These are phyloP conservation scores for Desmophyllum pertusum DNA, from an alignment of 92 coral and sea anemone genomes.

Conservation along the genomic window DNA sequence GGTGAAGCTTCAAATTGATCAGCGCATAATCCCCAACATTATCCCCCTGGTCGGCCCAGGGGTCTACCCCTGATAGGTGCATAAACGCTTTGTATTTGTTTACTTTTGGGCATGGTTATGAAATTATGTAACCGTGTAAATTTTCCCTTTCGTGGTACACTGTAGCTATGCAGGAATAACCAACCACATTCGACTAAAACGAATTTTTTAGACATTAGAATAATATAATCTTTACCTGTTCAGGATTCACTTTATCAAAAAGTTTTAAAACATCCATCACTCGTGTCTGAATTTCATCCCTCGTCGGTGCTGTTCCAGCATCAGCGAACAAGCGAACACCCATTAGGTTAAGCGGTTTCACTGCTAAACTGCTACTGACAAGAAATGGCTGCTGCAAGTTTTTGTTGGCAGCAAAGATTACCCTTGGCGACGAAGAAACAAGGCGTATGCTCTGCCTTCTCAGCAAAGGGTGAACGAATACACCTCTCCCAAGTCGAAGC, in stretches of 20 bases:
- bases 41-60: no score
- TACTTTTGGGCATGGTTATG: no score
- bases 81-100: no score
- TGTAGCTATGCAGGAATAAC: neutral
- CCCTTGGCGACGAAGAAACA: slow-evolving; percentile 75
- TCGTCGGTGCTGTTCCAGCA: slow-evolving; percentile 68
- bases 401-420: slow-evolving; percentile 71
- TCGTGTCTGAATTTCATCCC: slow-evolving; percentile 85
- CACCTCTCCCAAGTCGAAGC: slow-evolving; percentile 74
- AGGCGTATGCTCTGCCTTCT: slow-evolving; percentile 76
- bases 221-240: slow-evolving; percentile 62
- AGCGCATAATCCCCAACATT: no score
- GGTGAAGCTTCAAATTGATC: no score
- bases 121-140: no score
- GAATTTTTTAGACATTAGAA: neutral
- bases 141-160: no score
- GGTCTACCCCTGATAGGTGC: no score
- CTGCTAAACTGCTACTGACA: slow-evolving; percentile 43
- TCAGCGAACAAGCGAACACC: slow-evolving; percentile 75
- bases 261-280: slow-evolving; percentile 92
- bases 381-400: slow-evolving; percentile 70
- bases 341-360: slow-evolving; percentile 51
- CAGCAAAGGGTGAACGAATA: slow-evolving; percentile 60
- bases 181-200: neutral
- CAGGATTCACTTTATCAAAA: slow-evolving; percentile 96